Percentiles rank a stretch among this genome's conserved stretches.
These are phyloP conservation scores for Flexamia atlantica DNA, from an alignment of 2,888 invertebrate species.

Conservation along the genomic window DNA sequence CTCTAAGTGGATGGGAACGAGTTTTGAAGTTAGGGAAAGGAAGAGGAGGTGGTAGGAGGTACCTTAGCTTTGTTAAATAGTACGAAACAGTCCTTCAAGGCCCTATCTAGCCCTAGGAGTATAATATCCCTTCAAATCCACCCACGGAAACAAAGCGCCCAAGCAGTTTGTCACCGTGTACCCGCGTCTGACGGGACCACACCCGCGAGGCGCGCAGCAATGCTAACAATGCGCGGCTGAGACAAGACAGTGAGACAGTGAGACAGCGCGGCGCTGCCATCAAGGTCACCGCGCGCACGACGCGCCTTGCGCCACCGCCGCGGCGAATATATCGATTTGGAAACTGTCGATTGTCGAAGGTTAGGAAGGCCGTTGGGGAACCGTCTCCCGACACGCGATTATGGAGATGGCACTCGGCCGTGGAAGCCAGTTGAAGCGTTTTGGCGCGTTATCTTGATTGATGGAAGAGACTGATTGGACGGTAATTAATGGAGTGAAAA, in stretches of 20 bases:
- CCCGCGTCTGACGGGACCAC: conserved; percentile 3
- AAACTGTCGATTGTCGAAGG: conserved; percentile 40
- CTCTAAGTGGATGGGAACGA: too few relatives aligned
- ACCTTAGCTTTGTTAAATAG: too few relatives aligned
- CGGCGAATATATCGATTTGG: conserved; percentile 39
- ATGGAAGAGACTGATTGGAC: conserved; percentile 23
- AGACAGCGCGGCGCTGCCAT: conserved; percentile 29
- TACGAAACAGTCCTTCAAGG: too few relatives aligned
- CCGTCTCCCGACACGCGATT: not conserved
- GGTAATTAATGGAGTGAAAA: conserved; percentile 46
- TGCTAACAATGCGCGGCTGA: conserved; percentile 42
- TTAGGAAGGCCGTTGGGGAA: conserved; percentile 34
- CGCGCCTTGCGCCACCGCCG: not conserved
- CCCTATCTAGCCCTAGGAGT: too few relatives aligned
- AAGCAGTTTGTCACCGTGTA: not conserved
- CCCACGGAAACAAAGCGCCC: too few relatives aligned
- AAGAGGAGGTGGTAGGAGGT: too few relatives aligned
- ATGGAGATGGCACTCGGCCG: conserved; percentile 25
- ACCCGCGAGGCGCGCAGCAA: not conserved
- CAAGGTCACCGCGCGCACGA: conserved; percentile 40
- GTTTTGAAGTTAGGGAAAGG: too few relatives aligned
- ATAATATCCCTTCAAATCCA: too few relatives aligned
- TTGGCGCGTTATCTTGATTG: conserved; percentile 45
- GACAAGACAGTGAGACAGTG: conserved; percentile 16
- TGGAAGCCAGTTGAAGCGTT: conserved; percentile 15